Conservation (phyloP, 2,797 vertebrate species). For the Hydrolagus colliei region DNA sequence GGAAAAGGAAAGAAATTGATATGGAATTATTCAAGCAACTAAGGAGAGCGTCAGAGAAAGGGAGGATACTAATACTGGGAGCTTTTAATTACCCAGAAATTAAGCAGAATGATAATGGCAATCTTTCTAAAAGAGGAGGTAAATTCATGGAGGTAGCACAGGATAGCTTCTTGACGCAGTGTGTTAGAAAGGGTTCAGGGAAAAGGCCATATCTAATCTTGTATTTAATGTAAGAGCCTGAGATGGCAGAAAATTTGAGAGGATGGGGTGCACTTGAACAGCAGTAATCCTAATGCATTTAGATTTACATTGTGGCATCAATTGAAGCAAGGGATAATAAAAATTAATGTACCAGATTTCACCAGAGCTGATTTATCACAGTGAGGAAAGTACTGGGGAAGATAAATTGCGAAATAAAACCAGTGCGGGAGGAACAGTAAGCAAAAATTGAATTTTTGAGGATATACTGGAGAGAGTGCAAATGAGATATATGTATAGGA, state of each 20-base stretch:
- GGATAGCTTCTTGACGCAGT: constrained; percentile 14
- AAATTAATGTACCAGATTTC: no score
- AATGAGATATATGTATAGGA: background rate
- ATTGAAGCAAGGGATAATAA: constrained; percentile 20
- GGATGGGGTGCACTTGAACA: constrained; percentile 15
- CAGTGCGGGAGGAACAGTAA: background rate
- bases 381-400: background rate
- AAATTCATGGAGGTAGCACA: constrained; percentile 27
- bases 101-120: constrained; percentile 12
- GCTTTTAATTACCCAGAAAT: constrained; percentile 25
- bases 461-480: no score
- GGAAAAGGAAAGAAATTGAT: constrained; percentile 17
- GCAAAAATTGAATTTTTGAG: constrained; percentile 19
- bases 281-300: constrained; percentile 26
- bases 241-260: constrained; percentile 25
- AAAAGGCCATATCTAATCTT: constrained; percentile 11
- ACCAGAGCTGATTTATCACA: background rate
- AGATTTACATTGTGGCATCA: constrained; percentile 20
- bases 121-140: constrained; percentile 22
- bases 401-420: background rate
- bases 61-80: constrained; percentile 6
- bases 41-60: constrained; percentile 23
- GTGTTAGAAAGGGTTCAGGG: constrained; percentile 24
- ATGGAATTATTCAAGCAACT: constrained; percentile 28
- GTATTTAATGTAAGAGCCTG: constrained; percentile 20